These are phyloP conservation scores for Scelioninae gen. 2 DNA, from an alignment of 2,888 invertebrate genomes.

Conservation along the genomic window DNA sequence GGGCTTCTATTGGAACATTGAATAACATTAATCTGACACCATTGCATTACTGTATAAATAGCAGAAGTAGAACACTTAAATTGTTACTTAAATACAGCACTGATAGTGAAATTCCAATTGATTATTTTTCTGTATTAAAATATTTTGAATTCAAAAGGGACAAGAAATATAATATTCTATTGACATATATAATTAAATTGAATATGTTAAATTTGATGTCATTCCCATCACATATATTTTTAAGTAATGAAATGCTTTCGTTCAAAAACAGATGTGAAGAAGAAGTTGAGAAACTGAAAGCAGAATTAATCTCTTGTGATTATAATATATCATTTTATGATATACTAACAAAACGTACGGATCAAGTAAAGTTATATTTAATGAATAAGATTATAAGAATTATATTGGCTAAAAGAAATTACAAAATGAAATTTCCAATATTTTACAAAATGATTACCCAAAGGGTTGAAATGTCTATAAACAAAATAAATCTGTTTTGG, in stretches of 20 bases:
- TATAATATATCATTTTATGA: background rate
- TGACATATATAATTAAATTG: background rate
- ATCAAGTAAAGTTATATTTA: too few species aligned
- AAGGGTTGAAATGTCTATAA: too few species aligned
- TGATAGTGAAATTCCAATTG: background rate
- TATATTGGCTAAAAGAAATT: too few species aligned
- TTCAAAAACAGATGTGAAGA: constrained; percentile 1
- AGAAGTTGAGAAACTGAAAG: background rate
- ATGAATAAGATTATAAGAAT: too few species aligned
- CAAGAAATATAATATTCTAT: background rate
- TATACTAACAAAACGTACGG: too few species aligned
- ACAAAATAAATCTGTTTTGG: too few species aligned
- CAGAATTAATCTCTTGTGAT: background rate
- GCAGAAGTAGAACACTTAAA: background rate
- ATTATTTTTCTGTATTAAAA: background rate
- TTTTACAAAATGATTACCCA: too few species aligned
- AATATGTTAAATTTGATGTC: background rate
- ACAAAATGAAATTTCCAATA: too few species aligned
- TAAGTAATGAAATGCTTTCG: background rate
- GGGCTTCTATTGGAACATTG: background rate
- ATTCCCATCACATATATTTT: background rate
- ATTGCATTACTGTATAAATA: constrained; percentile 2
- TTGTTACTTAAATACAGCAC: constrained; percentile 4
- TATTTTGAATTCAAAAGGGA: background rate
- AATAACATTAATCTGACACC: constrained; percentile 1